Percentiles rank a stretch among this genome's conserved stretches.
phyloP scores from a whole-genome alignment of 2,113 vertebrate species.

The Silurus meridionalis region DNA sequence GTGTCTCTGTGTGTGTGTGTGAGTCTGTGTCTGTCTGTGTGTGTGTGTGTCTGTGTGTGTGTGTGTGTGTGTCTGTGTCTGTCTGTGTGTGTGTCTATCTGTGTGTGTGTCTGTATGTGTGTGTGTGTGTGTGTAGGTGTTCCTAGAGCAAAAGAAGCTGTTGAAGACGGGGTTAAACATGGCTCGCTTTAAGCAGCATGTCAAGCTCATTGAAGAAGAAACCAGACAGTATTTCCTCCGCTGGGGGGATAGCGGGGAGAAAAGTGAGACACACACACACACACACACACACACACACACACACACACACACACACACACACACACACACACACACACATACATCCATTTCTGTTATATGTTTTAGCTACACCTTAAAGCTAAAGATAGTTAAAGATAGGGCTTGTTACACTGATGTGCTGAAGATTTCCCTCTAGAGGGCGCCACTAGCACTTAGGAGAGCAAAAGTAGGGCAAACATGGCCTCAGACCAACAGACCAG shows the following conservation, averaged over 20 bases:
- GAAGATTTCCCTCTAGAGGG: not conserved
- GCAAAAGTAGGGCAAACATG: not conserved
- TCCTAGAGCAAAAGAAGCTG: conserved; percentile 98
- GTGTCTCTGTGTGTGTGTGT: not conserved
- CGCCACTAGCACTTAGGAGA: not conserved
- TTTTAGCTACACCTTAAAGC: not conserved
- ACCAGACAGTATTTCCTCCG: conserved; percentile 87
- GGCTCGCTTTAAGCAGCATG: conserved; percentile 84
- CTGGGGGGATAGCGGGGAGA: conserved; percentile 91
- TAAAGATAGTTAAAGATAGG: too few relatives aligned
- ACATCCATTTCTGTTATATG: not conserved
- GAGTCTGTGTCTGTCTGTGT: conserved; percentile 26
- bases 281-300: not conserved
- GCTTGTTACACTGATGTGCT: not conserved
- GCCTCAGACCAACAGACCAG: not conserved
- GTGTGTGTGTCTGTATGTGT: not conserved
- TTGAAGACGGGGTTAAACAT: conserved; percentile 93
- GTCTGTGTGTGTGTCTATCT: not conserved
- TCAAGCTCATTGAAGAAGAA: conserved; percentile 89
- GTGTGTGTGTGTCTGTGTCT: not conserved
- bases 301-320: not conserved
- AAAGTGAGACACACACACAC: conserved; percentile 74
- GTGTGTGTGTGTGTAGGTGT: conserved; percentile 73
- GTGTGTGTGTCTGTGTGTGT: too few relatives aligned
- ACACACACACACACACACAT: not conserved